Percentiles rank a stretch among this genome's conserved stretches.
Conservation (phyloP, 2,888 invertebrate genomes). For the Zeuzera pyrina region DNA sequence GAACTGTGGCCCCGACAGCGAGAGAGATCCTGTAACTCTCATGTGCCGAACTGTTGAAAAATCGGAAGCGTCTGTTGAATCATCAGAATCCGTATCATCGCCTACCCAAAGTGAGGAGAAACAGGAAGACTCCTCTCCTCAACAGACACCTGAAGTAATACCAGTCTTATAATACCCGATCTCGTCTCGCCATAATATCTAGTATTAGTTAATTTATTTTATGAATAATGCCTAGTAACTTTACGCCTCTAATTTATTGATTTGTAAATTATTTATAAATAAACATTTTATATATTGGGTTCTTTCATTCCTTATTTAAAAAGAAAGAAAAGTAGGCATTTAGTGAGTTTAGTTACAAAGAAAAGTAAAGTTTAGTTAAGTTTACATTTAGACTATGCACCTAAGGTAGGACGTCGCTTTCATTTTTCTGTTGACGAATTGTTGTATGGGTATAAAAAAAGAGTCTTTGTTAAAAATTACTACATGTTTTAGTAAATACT, state of each 20-base stretch:
- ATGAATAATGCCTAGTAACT: constrained; percentile 14
- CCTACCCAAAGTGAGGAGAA: constrained; percentile 11
- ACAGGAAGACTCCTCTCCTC: constrained; percentile 9
- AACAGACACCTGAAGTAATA: constrained; percentile 36
- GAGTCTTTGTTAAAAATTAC: too few relatives aligned
- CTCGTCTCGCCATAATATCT: constrained; percentile 23
- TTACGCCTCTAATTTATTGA: constrained; percentile 23
- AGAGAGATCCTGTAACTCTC: constrained; percentile 78
- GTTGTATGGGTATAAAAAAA: too few relatives aligned
- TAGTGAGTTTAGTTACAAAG: too few relatives aligned
- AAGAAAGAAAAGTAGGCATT: too few relatives aligned
- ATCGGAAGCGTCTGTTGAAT: background rate
- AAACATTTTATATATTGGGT: too few relatives aligned
- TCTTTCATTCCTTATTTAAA: too few relatives aligned
- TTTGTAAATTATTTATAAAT: constrained; percentile 23
- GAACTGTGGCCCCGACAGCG: constrained; percentile 82
- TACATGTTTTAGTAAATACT: too few relatives aligned
- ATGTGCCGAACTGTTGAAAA: constrained; percentile 46
- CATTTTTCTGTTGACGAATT: too few relatives aligned
- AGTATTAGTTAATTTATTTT: constrained; percentile 34
- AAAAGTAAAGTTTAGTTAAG: too few relatives aligned
- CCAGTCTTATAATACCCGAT: constrained; percentile 35
- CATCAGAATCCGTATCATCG: background rate
- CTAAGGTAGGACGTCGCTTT: too few relatives aligned
- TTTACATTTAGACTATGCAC: too few relatives aligned